These are phyloP conservation scores for Nomada fucata DNA, from an alignment of 2,888 invertebrate genomes.

Conservation along the genomic window DNA sequence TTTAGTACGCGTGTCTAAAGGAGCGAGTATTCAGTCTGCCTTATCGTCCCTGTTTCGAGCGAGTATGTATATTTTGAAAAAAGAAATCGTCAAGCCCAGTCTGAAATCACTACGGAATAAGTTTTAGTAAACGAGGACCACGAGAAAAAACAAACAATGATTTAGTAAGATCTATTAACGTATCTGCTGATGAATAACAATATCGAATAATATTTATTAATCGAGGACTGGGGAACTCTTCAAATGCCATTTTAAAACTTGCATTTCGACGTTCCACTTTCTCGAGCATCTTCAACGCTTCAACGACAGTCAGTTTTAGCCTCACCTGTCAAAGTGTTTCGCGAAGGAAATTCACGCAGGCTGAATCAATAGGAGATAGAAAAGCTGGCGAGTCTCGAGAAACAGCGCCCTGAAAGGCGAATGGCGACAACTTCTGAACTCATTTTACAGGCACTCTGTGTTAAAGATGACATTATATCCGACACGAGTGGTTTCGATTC, in stretches of 20 bases:
- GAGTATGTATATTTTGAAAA: neutral
- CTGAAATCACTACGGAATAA: too few relatives aligned
- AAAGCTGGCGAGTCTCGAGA: neutral
- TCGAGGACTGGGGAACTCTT: neutral
- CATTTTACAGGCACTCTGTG: slow-evolving; percentile 42
- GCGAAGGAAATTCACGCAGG: neutral
- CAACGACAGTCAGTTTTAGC: slow-evolving; percentile 16
- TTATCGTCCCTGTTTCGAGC: slow-evolving; percentile 1
- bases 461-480: slow-evolving; percentile 52
- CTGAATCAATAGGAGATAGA: slow-evolving; percentile 17
- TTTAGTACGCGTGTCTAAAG: neutral
- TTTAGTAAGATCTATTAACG: neutral
- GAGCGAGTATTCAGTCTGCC: neutral
- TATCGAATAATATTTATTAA: too few relatives aligned
- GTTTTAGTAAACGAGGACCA: neutral
- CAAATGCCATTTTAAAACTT: neutral
- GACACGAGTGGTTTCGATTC: slow-evolving; percentile 45
- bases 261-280: neutral
- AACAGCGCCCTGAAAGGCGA: slow-evolving; percentile 24
- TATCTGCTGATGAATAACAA: too few relatives aligned
- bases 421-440: slow-evolving; percentile 50
- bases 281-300: slow-evolving; percentile 2
- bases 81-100: neutral
- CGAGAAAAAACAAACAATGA: neutral
- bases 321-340: slow-evolving; percentile 14